Evolutionary conservation across 1,140 invertebrate species (phyloP).

Genomic region (Chrysopa pallens): DNA sequence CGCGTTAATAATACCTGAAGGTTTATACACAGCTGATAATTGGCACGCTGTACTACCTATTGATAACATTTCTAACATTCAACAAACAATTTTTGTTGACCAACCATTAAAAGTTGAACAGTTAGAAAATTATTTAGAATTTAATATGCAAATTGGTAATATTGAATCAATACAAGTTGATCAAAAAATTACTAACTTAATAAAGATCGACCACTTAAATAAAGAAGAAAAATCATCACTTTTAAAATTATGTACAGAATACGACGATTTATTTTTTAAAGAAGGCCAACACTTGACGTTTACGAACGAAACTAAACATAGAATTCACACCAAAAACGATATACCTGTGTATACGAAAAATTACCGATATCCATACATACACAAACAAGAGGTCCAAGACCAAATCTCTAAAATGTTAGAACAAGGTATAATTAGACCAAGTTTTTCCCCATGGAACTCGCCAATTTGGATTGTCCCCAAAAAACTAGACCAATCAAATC

Average conservation of each 20-base stretch:
- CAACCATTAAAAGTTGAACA: too few species aligned
- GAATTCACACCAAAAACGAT: conserved; percentile 5
- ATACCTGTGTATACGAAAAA: conserved; percentile 5
- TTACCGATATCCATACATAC: conserved; percentile 10
- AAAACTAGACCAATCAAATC: conserved; percentile 16
- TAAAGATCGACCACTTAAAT: conserved; percentile 9
- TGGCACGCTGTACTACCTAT: too few species aligned
- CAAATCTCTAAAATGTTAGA: conserved; percentile 2
- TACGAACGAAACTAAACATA: conserved; percentile 10
- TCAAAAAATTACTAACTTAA: background rate
- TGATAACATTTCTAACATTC: too few species aligned
- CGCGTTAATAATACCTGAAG: too few species aligned
- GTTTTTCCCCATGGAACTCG: background rate
- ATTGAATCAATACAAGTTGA: too few species aligned
- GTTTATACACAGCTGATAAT: too few species aligned
- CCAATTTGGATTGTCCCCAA: conserved; percentile 4
- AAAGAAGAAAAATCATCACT: conserved; percentile 9
- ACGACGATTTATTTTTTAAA: conserved; percentile 10
- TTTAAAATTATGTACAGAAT: conserved; percentile 8
- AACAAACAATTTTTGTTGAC: too few species aligned
- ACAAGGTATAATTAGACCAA: conserved; percentile 1
- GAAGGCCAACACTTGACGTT: conserved; percentile 6
- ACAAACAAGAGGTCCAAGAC: conserved; percentile 10
- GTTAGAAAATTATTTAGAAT: too few species aligned
- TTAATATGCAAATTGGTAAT: too few species aligned